Percentiles rank a stretch among this genome's conserved stretches.
These are phyloP conservation scores for Epinephelus moara DNA, from an alignment of 2,113 vertebrate species.

Conservation along the genomic window DNA sequence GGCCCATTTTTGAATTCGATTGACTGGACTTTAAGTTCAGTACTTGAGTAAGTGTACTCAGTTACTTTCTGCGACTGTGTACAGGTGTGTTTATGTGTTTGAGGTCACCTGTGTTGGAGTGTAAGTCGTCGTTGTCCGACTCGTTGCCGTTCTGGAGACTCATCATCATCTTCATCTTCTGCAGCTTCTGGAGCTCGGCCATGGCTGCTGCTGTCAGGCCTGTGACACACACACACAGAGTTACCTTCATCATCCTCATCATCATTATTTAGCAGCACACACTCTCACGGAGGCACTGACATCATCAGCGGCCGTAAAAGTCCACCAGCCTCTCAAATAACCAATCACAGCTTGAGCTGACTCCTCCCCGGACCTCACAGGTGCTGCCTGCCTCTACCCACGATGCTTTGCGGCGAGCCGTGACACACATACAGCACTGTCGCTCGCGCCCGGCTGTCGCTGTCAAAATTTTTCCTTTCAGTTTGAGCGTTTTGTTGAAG, in stretches of 20 bases:
- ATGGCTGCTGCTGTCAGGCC: conserved; percentile 80
- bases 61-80: not conserved
- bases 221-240: conserved; percentile 45
- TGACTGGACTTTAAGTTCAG: too few species aligned
- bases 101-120: conserved; percentile 78
- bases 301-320: conserved; percentile 9
- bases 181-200: conserved; percentile 81
- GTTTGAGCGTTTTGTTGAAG: conserved; percentile 45
- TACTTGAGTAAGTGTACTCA: too few species aligned
- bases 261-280: not conserved
- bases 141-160: conserved; percentile 81
- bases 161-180: conserved; percentile 85
- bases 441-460: conserved; percentile 8
- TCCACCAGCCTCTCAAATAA: not conserved
- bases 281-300: not conserved
- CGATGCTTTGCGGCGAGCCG: conserved; percentile 52
- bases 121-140: conserved; percentile 80
- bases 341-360: not conserved
- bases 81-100: conserved; percentile 16
- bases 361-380: not conserved
- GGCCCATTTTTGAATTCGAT: too few species aligned
- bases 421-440: conserved; percentile 20
- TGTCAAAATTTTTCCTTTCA: conserved; percentile 40
- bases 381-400: conserved; percentile 53
- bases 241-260: not conserved